These are phyloP conservation scores for Takifugu ocellatus DNA, from an alignment of 2,797 vertebrate species.

Conservation along the genomic window DNA sequence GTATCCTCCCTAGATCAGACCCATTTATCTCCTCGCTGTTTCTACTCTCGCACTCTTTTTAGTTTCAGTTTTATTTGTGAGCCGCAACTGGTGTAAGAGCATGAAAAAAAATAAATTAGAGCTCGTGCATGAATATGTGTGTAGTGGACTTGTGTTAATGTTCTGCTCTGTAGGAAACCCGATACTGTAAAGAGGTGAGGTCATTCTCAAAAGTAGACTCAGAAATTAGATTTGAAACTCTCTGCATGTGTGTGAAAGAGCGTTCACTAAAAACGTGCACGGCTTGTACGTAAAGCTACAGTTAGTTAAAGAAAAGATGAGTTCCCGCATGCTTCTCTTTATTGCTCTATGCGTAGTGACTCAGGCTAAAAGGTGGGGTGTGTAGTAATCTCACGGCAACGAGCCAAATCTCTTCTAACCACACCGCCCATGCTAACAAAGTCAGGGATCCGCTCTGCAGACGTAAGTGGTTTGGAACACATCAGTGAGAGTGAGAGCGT, in stretches of 20 bases:
- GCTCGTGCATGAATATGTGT: conserved; percentile 20
- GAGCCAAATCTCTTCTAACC: conserved; percentile 32
- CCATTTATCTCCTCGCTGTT: conserved; percentile 7
- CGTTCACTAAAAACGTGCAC: neutral
- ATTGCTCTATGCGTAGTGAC: conserved; percentile 27
- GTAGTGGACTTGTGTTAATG: conserved; percentile 17
- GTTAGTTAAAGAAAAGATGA: conserved; percentile 5
- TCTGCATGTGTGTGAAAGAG: neutral
- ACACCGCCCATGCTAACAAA: conserved; percentile 25
- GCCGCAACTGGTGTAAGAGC: neutral
- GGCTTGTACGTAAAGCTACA: conserved; percentile 3
- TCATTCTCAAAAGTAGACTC: conserved; percentile 53
- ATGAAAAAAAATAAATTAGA: conserved; percentile 8
- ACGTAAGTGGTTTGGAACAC: conserved; percentile 32
- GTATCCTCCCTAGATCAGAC: conserved; percentile 2
- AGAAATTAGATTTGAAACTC: conserved; percentile 39
- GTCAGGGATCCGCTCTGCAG: conserved; percentile 37
- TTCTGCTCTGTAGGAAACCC: conserved; percentile 50
- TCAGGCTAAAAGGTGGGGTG: conserved; percentile 28
- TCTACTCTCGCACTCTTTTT: neutral
- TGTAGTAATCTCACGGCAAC: conserved; percentile 20
- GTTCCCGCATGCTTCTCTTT: conserved; percentile 18
- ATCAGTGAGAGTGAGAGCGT: conserved; percentile 29
- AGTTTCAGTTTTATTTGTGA: neutral
- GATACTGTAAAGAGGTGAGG: conserved; percentile 58